phyloP scores from a whole-genome alignment of 2,888 invertebrate genomes.

The Falcaria lacertinaria region DNA sequence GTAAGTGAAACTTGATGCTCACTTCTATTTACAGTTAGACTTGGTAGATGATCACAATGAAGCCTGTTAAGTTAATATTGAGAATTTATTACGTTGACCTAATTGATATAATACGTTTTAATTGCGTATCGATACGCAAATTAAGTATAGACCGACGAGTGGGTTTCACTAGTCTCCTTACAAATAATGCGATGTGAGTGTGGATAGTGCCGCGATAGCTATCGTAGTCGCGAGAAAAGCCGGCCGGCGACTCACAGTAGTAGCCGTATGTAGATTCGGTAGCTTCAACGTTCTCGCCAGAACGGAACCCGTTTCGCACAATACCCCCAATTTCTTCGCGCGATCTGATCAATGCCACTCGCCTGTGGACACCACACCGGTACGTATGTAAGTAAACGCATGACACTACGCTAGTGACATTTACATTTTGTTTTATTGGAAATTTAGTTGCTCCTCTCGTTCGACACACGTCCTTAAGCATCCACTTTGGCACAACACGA shows the following conservation, averaged over 20 bases:
- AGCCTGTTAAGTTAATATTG: too few relatives aligned
- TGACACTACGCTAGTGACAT: constrained; percentile 59
- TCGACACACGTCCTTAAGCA: constrained; percentile 49
- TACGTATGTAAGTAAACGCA: constrained; percentile 39
- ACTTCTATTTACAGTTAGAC: too few relatives aligned
- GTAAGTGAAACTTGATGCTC: too few relatives aligned
- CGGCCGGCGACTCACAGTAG: constrained; percentile 39
- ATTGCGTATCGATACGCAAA: too few relatives aligned
- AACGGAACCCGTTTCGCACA: constrained; percentile 62
- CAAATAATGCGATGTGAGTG: constrained; percentile 45
- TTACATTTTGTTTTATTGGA: constrained; percentile 66
- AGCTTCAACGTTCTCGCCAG: constrained; percentile 47
- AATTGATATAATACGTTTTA: too few relatives aligned
- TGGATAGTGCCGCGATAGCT: constrained; percentile 39
- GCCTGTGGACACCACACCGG: constrained; percentile 61
- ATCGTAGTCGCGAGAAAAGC: constrained; percentile 41
- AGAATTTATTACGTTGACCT: too few relatives aligned
- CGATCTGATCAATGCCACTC: constrained; percentile 53
- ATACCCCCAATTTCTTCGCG: constrained; percentile 63
- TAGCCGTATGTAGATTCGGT: constrained; percentile 53
- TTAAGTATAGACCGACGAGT: too few relatives aligned
- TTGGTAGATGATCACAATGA: too few relatives aligned
- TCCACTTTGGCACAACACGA: constrained; percentile 73
- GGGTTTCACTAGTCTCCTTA: constrained; percentile 44
- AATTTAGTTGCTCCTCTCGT: constrained; percentile 54